Evolutionary conservation across 2,113 vertebrate genomes (phyloP).

Genomic region (Carassius carassius): DNA sequence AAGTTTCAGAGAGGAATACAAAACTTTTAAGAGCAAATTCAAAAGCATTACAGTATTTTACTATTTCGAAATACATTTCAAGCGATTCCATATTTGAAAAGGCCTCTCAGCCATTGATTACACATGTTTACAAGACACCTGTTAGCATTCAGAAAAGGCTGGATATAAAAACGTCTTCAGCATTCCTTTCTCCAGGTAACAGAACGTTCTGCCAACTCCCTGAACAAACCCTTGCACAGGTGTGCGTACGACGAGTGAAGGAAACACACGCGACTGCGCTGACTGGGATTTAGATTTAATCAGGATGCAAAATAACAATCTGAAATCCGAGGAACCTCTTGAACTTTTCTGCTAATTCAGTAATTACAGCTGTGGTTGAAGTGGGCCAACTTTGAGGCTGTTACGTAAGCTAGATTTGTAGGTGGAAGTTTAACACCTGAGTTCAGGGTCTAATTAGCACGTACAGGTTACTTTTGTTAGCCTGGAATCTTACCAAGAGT

Average conservation of each 20-base stretch:
- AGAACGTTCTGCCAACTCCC: constrained; percentile 35
- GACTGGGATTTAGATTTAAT: constrained; percentile 85
- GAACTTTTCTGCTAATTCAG: constrained; percentile 97
- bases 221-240: constrained; percentile 20
- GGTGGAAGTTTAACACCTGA: constrained; percentile 83
- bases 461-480: constrained; percentile 79
- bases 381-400: constrained; percentile 81
- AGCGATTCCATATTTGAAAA: neutral
- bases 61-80: neutral
- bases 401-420: constrained; percentile 80
- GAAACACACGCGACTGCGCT: constrained; percentile 68
- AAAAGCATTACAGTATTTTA: neutral
- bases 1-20: neutral
- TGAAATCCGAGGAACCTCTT: constrained; percentile 91
- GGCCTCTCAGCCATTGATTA: constrained; percentile 39
- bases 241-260: constrained; percentile 21
- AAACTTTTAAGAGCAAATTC: neutral
- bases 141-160: constrained; percentile 41
- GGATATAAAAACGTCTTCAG: constrained; percentile 17
- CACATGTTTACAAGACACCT: constrained; percentile 61
- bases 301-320: constrained; percentile 84
- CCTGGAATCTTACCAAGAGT: constrained; percentile 71
- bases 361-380: constrained; percentile 92
- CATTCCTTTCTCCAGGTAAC: constrained; percentile 56
- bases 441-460: constrained; percentile 85